Percentiles rank a stretch among this genome's conserved stretches.
phyloP scores from a whole-genome alignment of 1,140 invertebrate species.

The Camponotus floridanus region DNA sequence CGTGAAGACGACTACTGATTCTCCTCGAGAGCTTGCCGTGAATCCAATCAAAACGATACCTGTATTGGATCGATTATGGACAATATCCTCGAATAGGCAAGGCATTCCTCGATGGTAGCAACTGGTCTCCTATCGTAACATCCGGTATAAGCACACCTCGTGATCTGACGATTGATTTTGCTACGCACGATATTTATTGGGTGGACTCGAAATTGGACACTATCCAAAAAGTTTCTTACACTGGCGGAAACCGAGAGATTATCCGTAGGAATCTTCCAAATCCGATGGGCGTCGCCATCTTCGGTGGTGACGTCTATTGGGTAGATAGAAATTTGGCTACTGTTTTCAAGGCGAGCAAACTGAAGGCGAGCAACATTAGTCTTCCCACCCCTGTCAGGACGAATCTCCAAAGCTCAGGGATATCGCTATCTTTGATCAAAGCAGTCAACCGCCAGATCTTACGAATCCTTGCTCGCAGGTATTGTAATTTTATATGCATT shows the following conservation, averaged over 20 bases:
- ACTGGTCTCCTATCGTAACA: constrained; percentile 95
- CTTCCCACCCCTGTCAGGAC: constrained; percentile 91
- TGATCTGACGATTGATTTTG: constrained; percentile 97
- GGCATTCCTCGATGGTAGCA: constrained; percentile 95
- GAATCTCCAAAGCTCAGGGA: constrained; percentile 93
- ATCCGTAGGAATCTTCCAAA: constrained; percentile 96
- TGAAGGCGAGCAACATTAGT: constrained; percentile 90
- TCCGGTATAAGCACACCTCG: constrained; percentile 96
- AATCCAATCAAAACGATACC: constrained; percentile 96
- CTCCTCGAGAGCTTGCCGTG: constrained; percentile 97
- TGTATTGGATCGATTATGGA: constrained; percentile 99
- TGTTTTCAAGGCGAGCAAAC: constrained; percentile 94
- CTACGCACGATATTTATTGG: constrained; percentile 98
- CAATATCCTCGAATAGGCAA: constrained; percentile 98
- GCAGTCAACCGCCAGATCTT: constrained; percentile 93
- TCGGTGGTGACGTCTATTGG: constrained; percentile 96
- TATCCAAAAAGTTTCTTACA: constrained; percentile 95
- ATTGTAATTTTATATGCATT: constrained; percentile 66
- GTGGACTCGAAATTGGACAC: constrained; percentile 97
- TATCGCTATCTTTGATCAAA: constrained; percentile 95
- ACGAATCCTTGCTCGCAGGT: constrained; percentile 91
- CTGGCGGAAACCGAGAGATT: constrained; percentile 92
- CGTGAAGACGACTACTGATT: constrained; percentile 96
- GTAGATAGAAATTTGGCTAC: constrained; percentile 97
- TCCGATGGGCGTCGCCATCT: constrained; percentile 97